Conservation (phyloP, 1,140 invertebrate genomes). For the Panagrolaimus sp. region DNA sequence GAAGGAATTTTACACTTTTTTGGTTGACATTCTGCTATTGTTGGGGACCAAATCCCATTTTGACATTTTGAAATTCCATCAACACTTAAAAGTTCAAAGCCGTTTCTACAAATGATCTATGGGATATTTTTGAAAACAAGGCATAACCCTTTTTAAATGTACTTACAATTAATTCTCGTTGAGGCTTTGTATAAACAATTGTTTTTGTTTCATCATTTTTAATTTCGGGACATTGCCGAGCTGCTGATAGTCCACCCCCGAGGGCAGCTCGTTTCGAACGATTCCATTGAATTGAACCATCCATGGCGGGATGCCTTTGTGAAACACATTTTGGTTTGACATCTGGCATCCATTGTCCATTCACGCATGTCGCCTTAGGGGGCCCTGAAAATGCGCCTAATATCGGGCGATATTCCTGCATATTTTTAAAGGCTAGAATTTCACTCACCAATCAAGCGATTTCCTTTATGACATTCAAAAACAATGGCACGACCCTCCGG, state of each 20-base stretch:
- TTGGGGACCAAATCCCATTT: not conserved
- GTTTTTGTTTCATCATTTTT: not conserved
- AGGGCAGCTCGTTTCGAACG: constrained; percentile 20
- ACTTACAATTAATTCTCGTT: constrained; percentile 13
- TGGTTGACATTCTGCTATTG: constrained; percentile 18
- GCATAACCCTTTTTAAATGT: not conserved
- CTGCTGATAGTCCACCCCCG: not conserved
- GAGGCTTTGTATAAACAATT: not conserved
- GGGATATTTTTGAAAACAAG: not conserved
- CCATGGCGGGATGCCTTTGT: constrained; percentile 44
- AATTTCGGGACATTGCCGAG: constrained; percentile 7
- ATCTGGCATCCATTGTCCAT: constrained; percentile 38
- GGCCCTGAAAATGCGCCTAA: constrained; percentile 26
- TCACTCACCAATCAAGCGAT: constrained; percentile 68
- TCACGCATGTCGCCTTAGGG: constrained; percentile 47
- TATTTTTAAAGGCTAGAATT: not conserved
- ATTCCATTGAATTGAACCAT: constrained; percentile 46
- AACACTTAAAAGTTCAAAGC: not conserved
- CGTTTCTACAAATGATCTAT: constrained; percentile 13
- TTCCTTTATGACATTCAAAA: constrained; percentile 89
- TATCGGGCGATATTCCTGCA: not conserved
- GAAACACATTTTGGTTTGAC: constrained; percentile 47
- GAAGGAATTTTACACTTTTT: constrained; percentile 37
- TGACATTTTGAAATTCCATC: constrained; percentile 7
- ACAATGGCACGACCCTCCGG: constrained; percentile 82